A percentile compares a stretch with the other conserved stretches of the same genome.
These are phyloP conservation scores for Lithobius niger DNA, from an alignment of 1,140 invertebrate genomes.

Conservation along the genomic window DNA sequence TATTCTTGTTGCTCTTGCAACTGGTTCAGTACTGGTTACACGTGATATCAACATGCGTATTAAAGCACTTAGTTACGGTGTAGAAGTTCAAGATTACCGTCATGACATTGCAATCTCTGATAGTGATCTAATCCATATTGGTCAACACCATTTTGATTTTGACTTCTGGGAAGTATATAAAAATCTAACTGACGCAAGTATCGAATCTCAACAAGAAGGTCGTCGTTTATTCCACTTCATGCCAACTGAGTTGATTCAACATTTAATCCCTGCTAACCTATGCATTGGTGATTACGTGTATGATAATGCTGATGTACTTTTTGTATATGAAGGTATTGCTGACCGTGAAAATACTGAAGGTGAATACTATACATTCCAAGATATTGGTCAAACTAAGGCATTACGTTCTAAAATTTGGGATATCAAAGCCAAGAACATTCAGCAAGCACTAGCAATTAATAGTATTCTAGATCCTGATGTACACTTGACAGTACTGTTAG, in stretches of 20 bases:
- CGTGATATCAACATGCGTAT: slow-evolving; percentile 2
- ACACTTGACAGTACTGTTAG: background rate
- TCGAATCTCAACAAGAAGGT: background rate
- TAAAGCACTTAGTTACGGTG: background rate
- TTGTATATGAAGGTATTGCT: background rate
- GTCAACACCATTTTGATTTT: background rate
- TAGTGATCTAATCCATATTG: background rate
- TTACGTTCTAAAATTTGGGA: background rate
- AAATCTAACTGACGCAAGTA: background rate
- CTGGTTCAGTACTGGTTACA: background rate
- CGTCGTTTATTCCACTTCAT: background rate
- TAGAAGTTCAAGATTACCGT: background rate
- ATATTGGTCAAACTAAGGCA: background rate
- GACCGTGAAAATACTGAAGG: too few relatives aligned
- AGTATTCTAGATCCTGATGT: background rate
- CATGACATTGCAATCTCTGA: background rate
- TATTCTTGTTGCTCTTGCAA: background rate
- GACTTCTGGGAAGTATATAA: background rate
- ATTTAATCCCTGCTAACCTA: background rate
- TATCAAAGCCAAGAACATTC: background rate
- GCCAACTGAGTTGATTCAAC: background rate
- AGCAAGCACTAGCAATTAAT: background rate
- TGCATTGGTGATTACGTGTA: background rate
- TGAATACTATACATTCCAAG: too few relatives aligned
- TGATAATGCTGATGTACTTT: background rate